Evolutionary conservation across 37 sponge, comb jelly and placozoan species (phyloP), one percentile per base, ranked within the genome.

Genomic region (Petrosia ficiformis): DNA sequence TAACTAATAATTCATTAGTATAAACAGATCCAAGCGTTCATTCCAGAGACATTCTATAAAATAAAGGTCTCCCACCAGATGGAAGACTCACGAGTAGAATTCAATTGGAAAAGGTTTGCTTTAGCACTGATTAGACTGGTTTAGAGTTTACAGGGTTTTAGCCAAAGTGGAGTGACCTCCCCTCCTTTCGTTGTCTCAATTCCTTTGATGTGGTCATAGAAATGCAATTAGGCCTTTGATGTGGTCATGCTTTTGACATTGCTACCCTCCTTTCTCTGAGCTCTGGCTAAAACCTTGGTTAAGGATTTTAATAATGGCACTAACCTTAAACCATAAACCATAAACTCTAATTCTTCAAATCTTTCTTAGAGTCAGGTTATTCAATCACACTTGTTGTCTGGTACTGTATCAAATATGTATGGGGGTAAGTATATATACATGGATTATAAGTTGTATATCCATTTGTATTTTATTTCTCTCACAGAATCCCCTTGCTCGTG

Each of bases 31-130:
- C 77, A 96, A 37, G 86, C 86, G 22, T 96, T 96, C 44, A 72
- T 96, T 52, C 73, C 95, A 34, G 97, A 96, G 67, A 71, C 89
- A 6, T 96, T 96, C 73, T 83, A 94, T 83, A 96, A 96, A 70
- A 87, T 96, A 43, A 96, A 87, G 87, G 94, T 90, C 35, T 77
- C 82, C 33, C 81, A 90, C 48, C 71, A 84, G 44, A 73, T 39
- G 25, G 59, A 39, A 14, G 77, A 87, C 29, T 77, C 54, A 38
- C 84, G 74, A 36, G 83, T 82, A 40, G 92, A 90, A 48, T 96
- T 96, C 66, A 72, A 64, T 33, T 96, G 97, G 97, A 86, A 85
- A 65, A 93, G 95, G 95, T 94, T 44, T 33, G 59, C 10, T 8
- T 11, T 39, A n/a, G 58, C n/a, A n/a, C n/a, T n/a, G n/a, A 29